Conservation (phyloP, 2,888 invertebrate genomes). For the Pseudolycoriella hygida region DNA sequence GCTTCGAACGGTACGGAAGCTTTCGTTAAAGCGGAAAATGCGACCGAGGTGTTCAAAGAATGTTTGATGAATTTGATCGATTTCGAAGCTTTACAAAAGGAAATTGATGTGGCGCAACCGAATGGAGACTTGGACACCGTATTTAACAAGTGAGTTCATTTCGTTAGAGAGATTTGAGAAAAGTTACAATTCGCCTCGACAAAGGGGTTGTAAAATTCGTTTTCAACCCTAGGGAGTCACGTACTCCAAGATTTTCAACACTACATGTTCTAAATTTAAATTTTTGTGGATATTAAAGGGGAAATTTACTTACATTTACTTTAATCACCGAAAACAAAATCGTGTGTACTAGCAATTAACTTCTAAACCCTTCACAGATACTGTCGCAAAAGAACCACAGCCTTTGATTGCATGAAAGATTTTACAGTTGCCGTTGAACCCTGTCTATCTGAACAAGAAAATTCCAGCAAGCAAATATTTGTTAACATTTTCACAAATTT, state of each 20-base stretch:
- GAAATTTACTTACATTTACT: too few species aligned
- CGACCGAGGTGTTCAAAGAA: constrained; percentile 33
- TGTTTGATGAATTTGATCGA: constrained; percentile 45
- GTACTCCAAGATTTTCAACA: too few species aligned
- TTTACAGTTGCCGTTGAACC: constrained; percentile 37
- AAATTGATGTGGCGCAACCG: constrained; percentile 52
- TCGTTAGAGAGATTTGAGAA: too few species aligned
- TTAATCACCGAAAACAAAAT: too few species aligned
- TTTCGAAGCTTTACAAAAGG: constrained; percentile 35
- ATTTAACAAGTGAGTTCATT: constrained; percentile 37
- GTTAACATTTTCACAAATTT: constrained; percentile 51
- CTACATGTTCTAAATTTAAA: too few species aligned
- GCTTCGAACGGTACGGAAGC: constrained; percentile 41
- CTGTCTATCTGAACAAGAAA: constrained; percentile 45
- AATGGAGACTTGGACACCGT: constrained; percentile 50
- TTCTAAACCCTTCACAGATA: constrained; percentile 30
- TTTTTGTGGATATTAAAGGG: too few species aligned
- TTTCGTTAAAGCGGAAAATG: constrained; percentile 33
- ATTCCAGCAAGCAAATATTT: constrained; percentile 38
- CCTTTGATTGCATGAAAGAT: constrained; percentile 35
- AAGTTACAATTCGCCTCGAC: too few species aligned
- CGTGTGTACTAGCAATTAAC: too few species aligned
- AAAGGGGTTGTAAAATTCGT: too few species aligned
- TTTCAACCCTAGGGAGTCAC: too few species aligned
- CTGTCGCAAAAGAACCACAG: constrained; percentile 37